Base-by-base conservation (phyloP, 2,888 invertebrate genomes). In the Agrotis exclamationis region DNA sequence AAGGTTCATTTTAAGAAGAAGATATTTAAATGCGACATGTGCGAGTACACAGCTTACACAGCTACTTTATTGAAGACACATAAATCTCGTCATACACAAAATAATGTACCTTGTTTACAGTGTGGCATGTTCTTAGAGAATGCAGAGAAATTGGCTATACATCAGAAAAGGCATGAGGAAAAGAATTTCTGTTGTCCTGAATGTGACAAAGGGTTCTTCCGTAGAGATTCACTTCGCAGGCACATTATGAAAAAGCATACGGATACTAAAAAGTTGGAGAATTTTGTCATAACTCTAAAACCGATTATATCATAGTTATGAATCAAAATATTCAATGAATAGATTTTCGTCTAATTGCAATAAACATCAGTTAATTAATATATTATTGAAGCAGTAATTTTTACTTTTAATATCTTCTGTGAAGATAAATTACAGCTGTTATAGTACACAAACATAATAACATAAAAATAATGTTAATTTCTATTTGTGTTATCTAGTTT, bases 71-170 rank as follows among this genome's bases (percentile, higher is more conserved):
- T 94, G 6, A 89, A 87, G 13, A 88, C 71, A n/a, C 95, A 95
- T 70, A 87, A 79, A 79, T 76, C 79, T 0, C 90, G 86, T 64
- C 95, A 95, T 60, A 88, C 89, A 0, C 85, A 64, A 1, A 85
- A 80, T 18, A 94, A 94, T 54, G 24, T 92, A 0, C 77, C 90
- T 0, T 95, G 95, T 76, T 76, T 87, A 1, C 62, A 85, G 2
- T 95, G 95, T 73, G 95, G 95, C 0, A 89, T 82, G 67, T 95
- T 95, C 76, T 85, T 90, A 33, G 87, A 90, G 1, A 89, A 82
- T 63, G 71, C 83, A 2, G 88, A 91, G 50, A 92, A 91, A 67
- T 80, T 94, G 20, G 68, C 73, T 0, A 33, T 86, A 22, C 95
- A 95, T 76, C 89, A 91, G 70, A 90, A 85, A 56, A 84, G 88